Conservation (phyloP, 2,113 vertebrate species). For the Chloroceryle aenea region DNA sequence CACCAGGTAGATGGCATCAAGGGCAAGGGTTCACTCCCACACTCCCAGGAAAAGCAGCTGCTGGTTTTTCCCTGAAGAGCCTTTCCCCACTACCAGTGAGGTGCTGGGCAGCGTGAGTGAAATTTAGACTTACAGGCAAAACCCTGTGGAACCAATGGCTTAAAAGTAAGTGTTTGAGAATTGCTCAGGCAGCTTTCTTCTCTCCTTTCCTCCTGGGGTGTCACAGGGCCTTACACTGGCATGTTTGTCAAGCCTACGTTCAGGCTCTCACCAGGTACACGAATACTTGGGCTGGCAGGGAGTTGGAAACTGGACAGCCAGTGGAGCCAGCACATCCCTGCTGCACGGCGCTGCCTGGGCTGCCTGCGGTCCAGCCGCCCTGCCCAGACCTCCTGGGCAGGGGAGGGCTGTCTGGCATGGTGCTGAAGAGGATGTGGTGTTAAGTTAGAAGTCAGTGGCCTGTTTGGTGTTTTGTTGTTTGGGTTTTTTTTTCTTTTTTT, state of each 20-base stretch:
- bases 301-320: background rate
- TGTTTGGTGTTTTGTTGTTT: background rate
- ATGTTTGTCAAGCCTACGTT: background rate
- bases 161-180: background rate
- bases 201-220: background rate
- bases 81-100: background rate
- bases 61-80: background rate
- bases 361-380: background rate
- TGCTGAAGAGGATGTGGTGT: background rate
- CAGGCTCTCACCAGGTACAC: background rate
- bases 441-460: background rate
- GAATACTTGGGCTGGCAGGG: background rate
- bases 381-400: background rate
- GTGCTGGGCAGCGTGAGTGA: fast-evolving
- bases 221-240: background rate
- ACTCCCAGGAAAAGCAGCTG: background rate
- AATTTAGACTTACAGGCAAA: background rate
- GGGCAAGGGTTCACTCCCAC: background rate
- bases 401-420: background rate
- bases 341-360: background rate
- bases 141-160: background rate
- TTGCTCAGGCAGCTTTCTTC: background rate
- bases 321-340: fast-evolving
- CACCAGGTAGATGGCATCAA: background rate
- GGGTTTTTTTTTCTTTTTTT: background rate